Evolutionary conservation across 2,888 invertebrate species (phyloP).

Genomic region (Pachycephus smyrnensis): DNA sequence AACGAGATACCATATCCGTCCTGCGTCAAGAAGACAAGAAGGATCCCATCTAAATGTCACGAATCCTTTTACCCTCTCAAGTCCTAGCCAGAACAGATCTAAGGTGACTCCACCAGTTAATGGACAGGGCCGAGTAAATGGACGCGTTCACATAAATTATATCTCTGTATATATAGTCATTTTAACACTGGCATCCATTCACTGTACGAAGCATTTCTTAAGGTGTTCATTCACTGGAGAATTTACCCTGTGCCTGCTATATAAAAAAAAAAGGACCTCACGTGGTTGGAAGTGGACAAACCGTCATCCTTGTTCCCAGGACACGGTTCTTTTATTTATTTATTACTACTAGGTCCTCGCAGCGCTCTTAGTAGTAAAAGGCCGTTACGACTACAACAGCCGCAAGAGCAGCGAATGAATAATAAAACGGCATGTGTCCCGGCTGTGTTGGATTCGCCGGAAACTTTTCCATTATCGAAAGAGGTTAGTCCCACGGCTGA

Average conservation of each 20-base stretch:
- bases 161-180: no score
- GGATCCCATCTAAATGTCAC: neutral
- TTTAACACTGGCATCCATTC: no score
- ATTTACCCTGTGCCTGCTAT: no score
- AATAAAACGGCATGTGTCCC: neutral
- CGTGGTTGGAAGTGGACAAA: neutral
- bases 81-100: neutral
- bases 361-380: neutral
- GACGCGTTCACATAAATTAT: no score
- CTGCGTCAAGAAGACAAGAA: neutral
- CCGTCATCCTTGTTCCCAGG: neutral
- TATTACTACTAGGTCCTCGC: neutral
- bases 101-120: no score
- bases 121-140: no score
- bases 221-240: no score
- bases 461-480: neutral
- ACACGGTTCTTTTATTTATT: neutral
- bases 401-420: neutral
- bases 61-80: neutral
- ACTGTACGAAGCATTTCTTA: no score
- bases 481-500: neutral
- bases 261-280: neutral
- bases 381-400: neutral
- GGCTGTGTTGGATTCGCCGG: neutral
- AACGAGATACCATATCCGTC: neutral